These are phyloP conservation scores for Drosophila testacea DNA, from an alignment of 2,888 invertebrate species.

Conservation along the genomic window DNA sequence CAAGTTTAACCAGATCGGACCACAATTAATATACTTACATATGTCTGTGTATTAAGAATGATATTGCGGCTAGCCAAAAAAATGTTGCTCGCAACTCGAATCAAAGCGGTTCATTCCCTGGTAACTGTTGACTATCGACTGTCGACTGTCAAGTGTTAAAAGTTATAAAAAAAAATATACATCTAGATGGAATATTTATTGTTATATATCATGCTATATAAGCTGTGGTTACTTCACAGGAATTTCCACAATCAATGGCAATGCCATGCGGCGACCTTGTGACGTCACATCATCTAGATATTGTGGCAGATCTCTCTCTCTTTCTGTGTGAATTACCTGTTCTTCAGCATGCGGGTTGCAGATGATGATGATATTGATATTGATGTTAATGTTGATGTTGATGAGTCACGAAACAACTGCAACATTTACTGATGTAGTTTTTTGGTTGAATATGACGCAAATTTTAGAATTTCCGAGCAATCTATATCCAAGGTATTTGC, in stretches of 20 bases:
- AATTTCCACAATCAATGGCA: slow-evolving; percentile 68
- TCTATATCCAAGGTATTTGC: slow-evolving; percentile 12
- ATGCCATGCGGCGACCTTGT: slow-evolving; percentile 64
- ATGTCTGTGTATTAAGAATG: slow-evolving; percentile 35
- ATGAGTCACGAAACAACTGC: slow-evolving; percentile 38
- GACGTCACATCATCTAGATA: slow-evolving; percentile 60
- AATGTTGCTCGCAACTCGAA: slow-evolving; percentile 35
- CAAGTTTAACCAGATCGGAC: slow-evolving; percentile 68
- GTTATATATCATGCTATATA: slow-evolving; percentile 22
- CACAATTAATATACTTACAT: slow-evolving; percentile 25
- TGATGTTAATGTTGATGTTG: slow-evolving; percentile 8
- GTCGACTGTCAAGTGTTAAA: slow-evolving; percentile 39
- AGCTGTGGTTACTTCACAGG: slow-evolving; percentile 55
- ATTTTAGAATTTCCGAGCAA: slow-evolving; percentile 31
- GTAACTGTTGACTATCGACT: slow-evolving; percentile 58
- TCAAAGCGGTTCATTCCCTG: slow-evolving; percentile 36
- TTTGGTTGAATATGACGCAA: slow-evolving; percentile 33
- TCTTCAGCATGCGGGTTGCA: slow-evolving; percentile 45
- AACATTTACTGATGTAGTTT: slow-evolving; percentile 25
- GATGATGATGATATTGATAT: slow-evolving; percentile 4
- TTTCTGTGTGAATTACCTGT: slow-evolving; percentile 44
- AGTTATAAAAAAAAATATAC: slow-evolving; percentile 21
- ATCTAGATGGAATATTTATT: slow-evolving; percentile 35
- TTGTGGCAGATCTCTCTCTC: slow-evolving; percentile 19
- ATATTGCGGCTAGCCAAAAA: slow-evolving; percentile 45